Percentiles rank a stretch among this genome's conserved stretches.
These are phyloP conservation scores for Alcis repandata DNA, from an alignment of 2,888 invertebrate species.

Conservation along the genomic window DNA sequence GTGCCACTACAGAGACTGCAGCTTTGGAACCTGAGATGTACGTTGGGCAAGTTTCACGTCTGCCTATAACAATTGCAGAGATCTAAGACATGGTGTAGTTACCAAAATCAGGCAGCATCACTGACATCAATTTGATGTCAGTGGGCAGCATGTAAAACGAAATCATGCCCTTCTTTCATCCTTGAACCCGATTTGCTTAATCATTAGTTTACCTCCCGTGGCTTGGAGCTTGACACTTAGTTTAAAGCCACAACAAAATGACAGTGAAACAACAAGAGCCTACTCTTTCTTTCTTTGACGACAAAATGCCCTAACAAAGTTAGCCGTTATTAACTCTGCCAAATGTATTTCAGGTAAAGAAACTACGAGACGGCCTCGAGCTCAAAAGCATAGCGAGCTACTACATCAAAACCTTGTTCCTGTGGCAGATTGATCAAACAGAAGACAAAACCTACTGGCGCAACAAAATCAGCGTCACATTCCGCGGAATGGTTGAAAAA, in stretches of 20 bases:
- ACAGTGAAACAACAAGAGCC: neutral
- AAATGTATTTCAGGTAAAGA: slow-evolving; percentile 74
- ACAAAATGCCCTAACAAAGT: neutral
- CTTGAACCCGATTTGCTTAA: too few species aligned
- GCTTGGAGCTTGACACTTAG: too few species aligned
- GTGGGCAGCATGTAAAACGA: too few species aligned
- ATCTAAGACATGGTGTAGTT: too few species aligned
- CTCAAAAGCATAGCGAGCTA: slow-evolving; percentile 84
- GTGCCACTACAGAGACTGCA: neutral
- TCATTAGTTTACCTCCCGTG: too few species aligned
- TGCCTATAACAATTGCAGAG: too few species aligned
- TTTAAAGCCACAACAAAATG: too few species aligned
- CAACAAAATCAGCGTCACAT: slow-evolving; percentile 64
- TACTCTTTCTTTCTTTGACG: neutral
- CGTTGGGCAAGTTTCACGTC: neutral
- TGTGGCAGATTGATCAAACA: slow-evolving; percentile 73
- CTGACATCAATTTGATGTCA: too few species aligned
- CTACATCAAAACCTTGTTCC: slow-evolving; percentile 85
- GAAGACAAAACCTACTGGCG: slow-evolving; percentile 71
- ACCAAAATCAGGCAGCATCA: too few species aligned
- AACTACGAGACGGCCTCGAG: slow-evolving; percentile 77
- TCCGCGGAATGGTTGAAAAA: slow-evolving; percentile 70
- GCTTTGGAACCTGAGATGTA: neutral
- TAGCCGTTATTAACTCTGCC: neutral
- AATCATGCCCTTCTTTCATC: too few species aligned